Conservation (phyloP, 2,888 invertebrate genomes). For the Spicauda simplicius region DNA sequence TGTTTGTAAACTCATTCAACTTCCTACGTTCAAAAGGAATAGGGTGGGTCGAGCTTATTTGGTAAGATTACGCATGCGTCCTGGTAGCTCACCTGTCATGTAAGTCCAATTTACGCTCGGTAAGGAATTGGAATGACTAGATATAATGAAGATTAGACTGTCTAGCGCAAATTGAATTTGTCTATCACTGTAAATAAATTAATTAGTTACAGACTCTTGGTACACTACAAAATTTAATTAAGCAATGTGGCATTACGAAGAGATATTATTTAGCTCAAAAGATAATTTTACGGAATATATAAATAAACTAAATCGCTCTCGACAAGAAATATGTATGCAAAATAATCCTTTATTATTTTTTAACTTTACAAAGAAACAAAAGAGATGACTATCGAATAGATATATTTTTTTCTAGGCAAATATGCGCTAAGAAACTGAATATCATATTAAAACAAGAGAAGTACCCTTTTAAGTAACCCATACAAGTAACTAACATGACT, state of each 20-base stretch:
- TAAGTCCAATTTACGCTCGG: neutral
- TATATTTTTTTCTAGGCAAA: too few species aligned
- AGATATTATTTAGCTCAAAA: too few species aligned
- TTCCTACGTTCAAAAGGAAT: constrained; percentile 38
- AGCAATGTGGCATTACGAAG: neutral
- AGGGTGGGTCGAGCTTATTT: constrained; percentile 50
- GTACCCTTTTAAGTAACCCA: neutral
- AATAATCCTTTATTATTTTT: too few species aligned
- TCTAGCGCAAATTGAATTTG: constrained; percentile 24
- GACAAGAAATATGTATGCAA: too few species aligned
- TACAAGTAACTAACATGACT: neutral
- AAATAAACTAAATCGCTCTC: too few species aligned
- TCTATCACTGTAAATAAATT: constrained; percentile 7
- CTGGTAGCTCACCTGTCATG: constrained; percentile 26
- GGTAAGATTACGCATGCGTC: constrained; percentile 42
- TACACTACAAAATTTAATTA: neutral
- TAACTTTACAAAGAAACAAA: too few species aligned
- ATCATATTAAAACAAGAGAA: neutral
- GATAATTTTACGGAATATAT: too few species aligned
- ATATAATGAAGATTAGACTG: neutral
- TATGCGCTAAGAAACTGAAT: too few species aligned
- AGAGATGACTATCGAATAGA: too few species aligned
- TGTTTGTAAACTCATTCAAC: constrained; percentile 40
- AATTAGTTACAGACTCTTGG: neutral
- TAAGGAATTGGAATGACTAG: constrained; percentile 2